A percentile compares a stretch with the other conserved stretches of the same genome.
phyloP scores from a whole-genome alignment of 2,797 vertebrate genomes.

The Heterohyrax brucei region DNA sequence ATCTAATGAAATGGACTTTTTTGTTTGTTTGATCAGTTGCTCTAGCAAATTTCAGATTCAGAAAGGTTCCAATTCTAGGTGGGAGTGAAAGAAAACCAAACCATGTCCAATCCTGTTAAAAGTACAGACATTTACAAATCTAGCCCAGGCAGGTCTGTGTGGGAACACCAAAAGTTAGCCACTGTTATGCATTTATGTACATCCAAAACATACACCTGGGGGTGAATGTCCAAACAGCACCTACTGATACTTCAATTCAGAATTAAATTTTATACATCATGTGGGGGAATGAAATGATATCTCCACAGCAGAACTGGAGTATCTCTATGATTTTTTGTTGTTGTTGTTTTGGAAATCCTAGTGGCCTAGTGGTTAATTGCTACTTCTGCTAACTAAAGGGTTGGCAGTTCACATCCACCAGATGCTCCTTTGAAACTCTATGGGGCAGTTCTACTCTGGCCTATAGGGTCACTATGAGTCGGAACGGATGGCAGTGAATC shows the following conservation, averaged over 20 bases:
- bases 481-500: too few species aligned
- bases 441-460: too few species aligned
- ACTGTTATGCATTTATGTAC: background rate
- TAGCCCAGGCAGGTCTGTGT: background rate
- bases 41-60: constrained; percentile 61
- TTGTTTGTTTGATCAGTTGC: background rate
- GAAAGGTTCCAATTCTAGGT: background rate
- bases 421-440: too few species aligned
- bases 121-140: background rate
- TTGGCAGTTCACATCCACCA: too few species aligned
- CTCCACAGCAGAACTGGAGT: background rate
- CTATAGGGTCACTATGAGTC: too few species aligned
- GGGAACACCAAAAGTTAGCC: background rate
- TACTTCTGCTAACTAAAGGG: too few species aligned
- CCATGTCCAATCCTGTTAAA: constrained; percentile 5
- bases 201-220: background rate
- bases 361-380: too few species aligned
- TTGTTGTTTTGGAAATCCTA: too few species aligned
- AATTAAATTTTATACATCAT: background rate
- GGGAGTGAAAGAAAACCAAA: background rate
- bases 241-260: background rate
- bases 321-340: background rate
- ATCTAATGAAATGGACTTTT: background rate
- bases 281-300: background rate
- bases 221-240: background rate